Percentiles rank a stretch among this genome's conserved stretches.
Conservation (phyloP, 2,888 invertebrate genomes). For the Trichopria drosophilae region DNA sequence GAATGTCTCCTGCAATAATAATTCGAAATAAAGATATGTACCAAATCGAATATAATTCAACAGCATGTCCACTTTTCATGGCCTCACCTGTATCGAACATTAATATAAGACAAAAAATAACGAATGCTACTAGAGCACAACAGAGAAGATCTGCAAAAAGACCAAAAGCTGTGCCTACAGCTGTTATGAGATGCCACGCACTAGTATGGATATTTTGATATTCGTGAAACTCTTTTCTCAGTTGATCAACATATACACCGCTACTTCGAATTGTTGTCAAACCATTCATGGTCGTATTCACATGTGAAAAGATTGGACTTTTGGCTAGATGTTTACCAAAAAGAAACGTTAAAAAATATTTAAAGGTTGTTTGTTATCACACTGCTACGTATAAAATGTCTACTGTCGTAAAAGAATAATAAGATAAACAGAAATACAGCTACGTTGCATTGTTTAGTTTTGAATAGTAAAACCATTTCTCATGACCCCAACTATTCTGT, state of each 20-base stretch:
- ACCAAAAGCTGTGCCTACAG: slow-evolving; percentile 71
- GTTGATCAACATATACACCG: slow-evolving; percentile 66
- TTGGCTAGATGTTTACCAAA: too few relatives aligned
- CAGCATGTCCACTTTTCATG: too few relatives aligned
- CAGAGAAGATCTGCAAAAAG: slow-evolving; percentile 75
- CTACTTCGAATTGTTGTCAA: slow-evolving; percentile 85
- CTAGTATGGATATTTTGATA: slow-evolving; percentile 72
- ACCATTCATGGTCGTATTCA: slow-evolving; percentile 82
- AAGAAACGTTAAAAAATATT: too few relatives aligned
- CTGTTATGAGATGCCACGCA: slow-evolving; percentile 69
- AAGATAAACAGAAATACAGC: too few relatives aligned
- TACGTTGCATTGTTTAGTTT: too few relatives aligned
- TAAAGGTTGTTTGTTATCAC: too few relatives aligned
- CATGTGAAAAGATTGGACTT: slow-evolving; percentile 90
- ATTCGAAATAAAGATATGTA: too few relatives aligned
- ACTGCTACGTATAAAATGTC: too few relatives aligned
- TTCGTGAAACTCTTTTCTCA: slow-evolving; percentile 74
- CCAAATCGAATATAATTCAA: too few relatives aligned
- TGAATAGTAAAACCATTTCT: too few relatives aligned
- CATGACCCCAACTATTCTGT: too few relatives aligned
- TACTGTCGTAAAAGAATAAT: too few relatives aligned
- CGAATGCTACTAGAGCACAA: slow-evolving; percentile 66
- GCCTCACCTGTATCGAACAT: slow-evolving; percentile 63
- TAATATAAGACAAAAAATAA: slow-evolving; percentile 69
- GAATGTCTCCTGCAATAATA: slow-evolving; percentile 16